Base-by-base conservation (phyloP, 2,113 vertebrate species). In the Aptenodytes patagonicus region DNA sequence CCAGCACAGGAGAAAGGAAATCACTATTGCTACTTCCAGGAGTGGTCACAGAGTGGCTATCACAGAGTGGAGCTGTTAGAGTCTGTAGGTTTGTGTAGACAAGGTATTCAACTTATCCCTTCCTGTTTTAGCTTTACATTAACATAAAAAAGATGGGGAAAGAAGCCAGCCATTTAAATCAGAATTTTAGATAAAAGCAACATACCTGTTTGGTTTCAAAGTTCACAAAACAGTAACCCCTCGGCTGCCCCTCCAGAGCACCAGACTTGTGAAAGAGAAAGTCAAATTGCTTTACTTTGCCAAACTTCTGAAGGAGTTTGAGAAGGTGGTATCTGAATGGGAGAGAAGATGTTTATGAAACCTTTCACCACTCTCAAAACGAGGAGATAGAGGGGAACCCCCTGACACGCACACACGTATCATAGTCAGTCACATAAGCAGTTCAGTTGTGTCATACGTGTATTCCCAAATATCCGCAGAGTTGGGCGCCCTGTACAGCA, bases 161-260 rank as follows among this genome's bases (percentile, higher is more conserved):
- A 60, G 2, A 34, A 87, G 19, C 9, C 17, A 68, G 25, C 14
- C 2, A 64, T 28, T 78, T 38, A 28, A 28, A 81, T 7, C 25
- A 86, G 47, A 83, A 21, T 12, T 75, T 70, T 9, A 68, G 26
- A 61, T 10, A 78, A 66, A 75, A 79, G 26, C 71, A 62, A 71
- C 81, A 55, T 97, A 99, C 99, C 98, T 99, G 99, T 96, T 99
- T 99, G 90, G 99, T 99, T 97, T 99, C 99, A 95, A 99, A 99
- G 98, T 99, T 99, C 93, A 99, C 99, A 42, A 99, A 99, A 94
- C 99, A 99, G 98, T 99, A 99, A 65, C 99, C 99, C 75, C 99
- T 98, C 1, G 99, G 99, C 89, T 99, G 99, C 34, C 99, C 99
- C 94, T 99, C 99, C 97, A 99, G 95, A 90, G 99, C 99, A 38